Percentiles rank a stretch among this genome's conserved stretches.
Conservation (phyloP, 2,797 vertebrate species). For the Enteromius argenteus region DNA sequence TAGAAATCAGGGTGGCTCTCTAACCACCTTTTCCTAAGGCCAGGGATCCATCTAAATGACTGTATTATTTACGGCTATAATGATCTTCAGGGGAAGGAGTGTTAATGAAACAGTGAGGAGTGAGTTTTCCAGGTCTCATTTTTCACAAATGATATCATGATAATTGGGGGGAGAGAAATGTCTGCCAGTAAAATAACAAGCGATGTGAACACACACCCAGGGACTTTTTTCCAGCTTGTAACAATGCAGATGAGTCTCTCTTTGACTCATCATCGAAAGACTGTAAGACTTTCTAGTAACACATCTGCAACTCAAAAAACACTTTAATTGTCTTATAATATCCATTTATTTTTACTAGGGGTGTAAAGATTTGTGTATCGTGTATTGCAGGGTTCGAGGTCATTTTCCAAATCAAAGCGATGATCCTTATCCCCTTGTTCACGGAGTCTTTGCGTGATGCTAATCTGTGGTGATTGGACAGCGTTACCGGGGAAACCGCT, state of each 20-base stretch:
- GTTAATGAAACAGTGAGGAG: constrained; percentile 45
- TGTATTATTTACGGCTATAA: constrained; percentile 41
- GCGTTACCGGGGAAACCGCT: no score
- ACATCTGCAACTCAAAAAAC: constrained; percentile 8
- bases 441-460: no score
- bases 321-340: no score
- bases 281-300: background rate
- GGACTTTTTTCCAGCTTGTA: constrained; percentile 5
- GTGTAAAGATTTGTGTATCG: no score
- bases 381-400: no score
- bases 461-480: no score
- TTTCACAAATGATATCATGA: constrained; percentile 36
- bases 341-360: no score
- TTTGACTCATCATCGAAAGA: constrained; percentile 24
- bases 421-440: no score
- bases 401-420: no score
- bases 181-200: constrained; percentile 26
- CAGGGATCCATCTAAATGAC: constrained; percentile 37
- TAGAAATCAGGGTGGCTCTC: constrained; percentile 21
- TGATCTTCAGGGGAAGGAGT: constrained; percentile 28
- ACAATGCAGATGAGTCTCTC: constrained; percentile 23
- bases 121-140: constrained; percentile 41
- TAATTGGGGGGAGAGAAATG: background rate
- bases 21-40: constrained; percentile 33
- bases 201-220: constrained; percentile 23